Conservation (phyloP, 64 coral and sea anemone species). For the Hydrozoanthus tunicans region DNA sequence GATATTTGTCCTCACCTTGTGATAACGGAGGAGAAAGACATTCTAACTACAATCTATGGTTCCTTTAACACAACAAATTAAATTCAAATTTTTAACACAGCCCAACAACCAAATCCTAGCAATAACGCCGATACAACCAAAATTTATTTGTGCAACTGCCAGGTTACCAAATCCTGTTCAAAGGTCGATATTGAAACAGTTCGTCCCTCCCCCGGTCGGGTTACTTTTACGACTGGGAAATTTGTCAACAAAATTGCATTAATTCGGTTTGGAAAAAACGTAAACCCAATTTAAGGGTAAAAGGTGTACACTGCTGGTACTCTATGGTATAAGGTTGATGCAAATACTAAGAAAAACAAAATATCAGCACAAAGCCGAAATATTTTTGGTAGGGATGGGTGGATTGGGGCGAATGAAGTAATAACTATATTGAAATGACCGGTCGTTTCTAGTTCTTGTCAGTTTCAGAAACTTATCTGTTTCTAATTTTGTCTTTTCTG, state of each 20-base stretch:
- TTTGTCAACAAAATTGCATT: background rate
- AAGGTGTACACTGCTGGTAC: background rate
- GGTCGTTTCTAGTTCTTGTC: background rate
- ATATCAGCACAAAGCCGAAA: background rate
- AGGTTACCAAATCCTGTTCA: conserved; percentile 50
- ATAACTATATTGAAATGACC: background rate
- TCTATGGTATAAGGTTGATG: background rate
- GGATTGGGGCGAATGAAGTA: too few relatives aligned
- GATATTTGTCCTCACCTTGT: conserved; percentile 61
- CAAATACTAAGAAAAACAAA: background rate
- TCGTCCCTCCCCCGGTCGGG: background rate
- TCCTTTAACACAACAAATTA: conserved; percentile 21
- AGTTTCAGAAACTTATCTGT: background rate
- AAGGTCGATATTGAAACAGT: background rate
- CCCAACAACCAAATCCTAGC: conserved; percentile 60
- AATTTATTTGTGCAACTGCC: background rate
- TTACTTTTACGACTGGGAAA: background rate
- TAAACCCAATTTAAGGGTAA: background rate
- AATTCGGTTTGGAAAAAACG: background rate
- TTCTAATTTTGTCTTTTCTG: background rate
- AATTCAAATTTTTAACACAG: conserved; percentile 36
- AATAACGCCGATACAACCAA: conserved; percentile 33
- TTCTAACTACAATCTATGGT: conserved; percentile 2
- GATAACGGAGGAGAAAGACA: conserved; percentile 88
- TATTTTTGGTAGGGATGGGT: background rate